Evolutionary conservation across 2,888 invertebrate species (phyloP).

Genomic region (Dasysyrphus tricinctus): DNA sequence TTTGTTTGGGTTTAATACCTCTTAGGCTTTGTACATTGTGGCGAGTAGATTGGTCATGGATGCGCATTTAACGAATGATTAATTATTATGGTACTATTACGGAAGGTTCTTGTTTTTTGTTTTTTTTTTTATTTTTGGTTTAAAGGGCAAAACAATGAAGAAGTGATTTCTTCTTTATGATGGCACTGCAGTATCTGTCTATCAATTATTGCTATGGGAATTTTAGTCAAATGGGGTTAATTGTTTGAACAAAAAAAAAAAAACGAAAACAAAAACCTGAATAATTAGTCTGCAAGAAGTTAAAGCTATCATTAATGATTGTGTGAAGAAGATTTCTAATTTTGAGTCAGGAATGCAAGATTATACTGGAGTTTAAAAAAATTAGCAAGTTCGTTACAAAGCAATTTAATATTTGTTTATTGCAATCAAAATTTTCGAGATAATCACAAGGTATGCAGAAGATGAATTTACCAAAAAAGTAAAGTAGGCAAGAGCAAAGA

Average conservation of each 20-base stretch:
- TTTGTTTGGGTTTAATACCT: slow-evolving; percentile 33
- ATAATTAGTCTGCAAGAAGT: slow-evolving; percentile 1
- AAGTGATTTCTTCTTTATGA: slow-evolving; percentile 12
- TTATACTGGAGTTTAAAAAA: not conserved
- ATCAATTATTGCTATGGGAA: slow-evolving; percentile 39
- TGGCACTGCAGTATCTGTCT: slow-evolving; percentile 11
- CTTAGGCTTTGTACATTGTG: slow-evolving; percentile 33
- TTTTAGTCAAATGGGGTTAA: slow-evolving; percentile 22
- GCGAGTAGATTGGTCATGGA: slow-evolving; percentile 58
- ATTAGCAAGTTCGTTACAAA: not conserved
- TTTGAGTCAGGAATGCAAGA: not conserved
- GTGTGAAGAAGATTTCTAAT: slow-evolving; percentile 3
- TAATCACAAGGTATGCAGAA: too few species aligned
- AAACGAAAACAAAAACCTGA: not conserved
- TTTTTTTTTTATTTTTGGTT: not conserved
- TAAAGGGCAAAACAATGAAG: slow-evolving; percentile 28
- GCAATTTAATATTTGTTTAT: too few species aligned
- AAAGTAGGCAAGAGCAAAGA: too few species aligned
- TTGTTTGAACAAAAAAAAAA: not conserved
- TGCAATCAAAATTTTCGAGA: too few species aligned
- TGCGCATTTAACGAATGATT: slow-evolving; percentile 63
- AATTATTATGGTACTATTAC: slow-evolving; percentile 52
- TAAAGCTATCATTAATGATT: slow-evolving; percentile 17
- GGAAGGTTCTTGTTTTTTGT: slow-evolving; percentile 16
- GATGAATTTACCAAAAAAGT: too few species aligned